Conservation (phyloP, 37 sponge, comb jelly and placozoan genomes). For the Cladorhizidae sp. region DNA sequence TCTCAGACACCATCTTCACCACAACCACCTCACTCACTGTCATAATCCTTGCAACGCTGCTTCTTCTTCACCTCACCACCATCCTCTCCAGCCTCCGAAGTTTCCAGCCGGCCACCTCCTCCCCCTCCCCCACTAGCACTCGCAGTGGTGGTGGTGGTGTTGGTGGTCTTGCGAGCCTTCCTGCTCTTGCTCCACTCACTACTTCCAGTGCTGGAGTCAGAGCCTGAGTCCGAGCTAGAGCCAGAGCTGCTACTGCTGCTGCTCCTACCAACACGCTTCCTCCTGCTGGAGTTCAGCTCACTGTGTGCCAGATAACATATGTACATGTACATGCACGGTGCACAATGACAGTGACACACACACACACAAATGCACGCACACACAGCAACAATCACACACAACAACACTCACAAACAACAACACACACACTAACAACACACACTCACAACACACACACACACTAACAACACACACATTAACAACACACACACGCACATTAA, state of each 20-base stretch:
- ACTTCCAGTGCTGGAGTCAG: constrained; percentile 19
- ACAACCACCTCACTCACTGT: constrained; percentile 51
- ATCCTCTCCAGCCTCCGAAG: not conserved
- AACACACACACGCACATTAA: no score
- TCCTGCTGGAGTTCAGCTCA: not conserved
- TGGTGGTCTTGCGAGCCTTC: not conserved
- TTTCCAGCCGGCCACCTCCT: not conserved
- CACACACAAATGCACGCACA: no score
- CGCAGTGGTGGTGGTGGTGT: not conserved
- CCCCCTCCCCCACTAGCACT: not conserved
- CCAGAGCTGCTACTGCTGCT: constrained; percentile 22
- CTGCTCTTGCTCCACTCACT: not conserved
- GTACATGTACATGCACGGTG: no score
- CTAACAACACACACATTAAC: no score
- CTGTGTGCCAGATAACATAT: no score
- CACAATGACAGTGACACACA: no score
- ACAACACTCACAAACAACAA: no score
- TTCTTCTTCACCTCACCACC: constrained; percentile 10
- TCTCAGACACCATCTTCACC: not conserved
- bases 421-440: no score
- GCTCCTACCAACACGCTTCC: constrained; percentile 1
- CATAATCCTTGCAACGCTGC: constrained; percentile 87
- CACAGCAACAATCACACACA: no score
- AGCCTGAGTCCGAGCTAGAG: constrained; percentile 22
- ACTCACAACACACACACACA: no score